phyloP scores from a whole-genome alignment of 1,140 invertebrate genomes.

The Orchesella cincta region DNA sequence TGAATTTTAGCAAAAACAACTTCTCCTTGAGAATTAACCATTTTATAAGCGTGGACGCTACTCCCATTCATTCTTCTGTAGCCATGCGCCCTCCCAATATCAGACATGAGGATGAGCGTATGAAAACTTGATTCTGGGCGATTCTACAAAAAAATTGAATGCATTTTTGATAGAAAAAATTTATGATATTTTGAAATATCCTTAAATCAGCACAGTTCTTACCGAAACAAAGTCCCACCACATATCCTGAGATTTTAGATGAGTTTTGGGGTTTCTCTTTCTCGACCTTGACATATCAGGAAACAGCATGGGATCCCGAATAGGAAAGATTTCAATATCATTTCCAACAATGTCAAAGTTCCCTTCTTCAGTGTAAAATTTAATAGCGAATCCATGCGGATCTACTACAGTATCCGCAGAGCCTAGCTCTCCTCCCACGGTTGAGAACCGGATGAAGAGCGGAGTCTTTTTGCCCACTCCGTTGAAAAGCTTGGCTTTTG shows the following conservation, averaged over 20 bases:
- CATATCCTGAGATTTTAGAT: conserved; percentile 62
- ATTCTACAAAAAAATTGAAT: too few species aligned
- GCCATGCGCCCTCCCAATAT: conserved; percentile 63
- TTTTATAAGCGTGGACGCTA: conserved; percentile 71
- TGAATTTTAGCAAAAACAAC: conserved; percentile 68
- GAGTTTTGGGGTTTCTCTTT: conserved; percentile 71
- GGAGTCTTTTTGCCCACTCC: conserved; percentile 43
- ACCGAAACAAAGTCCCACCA: conserved; percentile 64
- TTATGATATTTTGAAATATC: too few species aligned
- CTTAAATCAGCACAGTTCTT: too few species aligned
- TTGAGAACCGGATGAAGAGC: conserved; percentile 34
- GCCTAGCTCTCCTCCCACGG: neutral
- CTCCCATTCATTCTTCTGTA: conserved; percentile 65
- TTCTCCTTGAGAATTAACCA: conserved; percentile 39
- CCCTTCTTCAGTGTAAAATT: conserved; percentile 76
- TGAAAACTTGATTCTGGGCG: conserved; percentile 62
- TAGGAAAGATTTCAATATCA: conserved; percentile 73
- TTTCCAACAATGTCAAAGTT: conserved; percentile 75
- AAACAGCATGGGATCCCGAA: conserved; percentile 70
- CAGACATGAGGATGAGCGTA: conserved; percentile 61
- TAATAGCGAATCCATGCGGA: conserved; percentile 71
- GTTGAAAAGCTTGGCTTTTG: conserved; percentile 39
- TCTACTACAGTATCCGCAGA: conserved; percentile 55
- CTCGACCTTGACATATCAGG: conserved; percentile 63
- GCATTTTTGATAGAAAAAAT: too few species aligned